Evolutionary conservation across 1,140 invertebrate genomes (phyloP), one percentile per base, ranked within the genome.

Genomic region (Drosophila guanche): DNA sequence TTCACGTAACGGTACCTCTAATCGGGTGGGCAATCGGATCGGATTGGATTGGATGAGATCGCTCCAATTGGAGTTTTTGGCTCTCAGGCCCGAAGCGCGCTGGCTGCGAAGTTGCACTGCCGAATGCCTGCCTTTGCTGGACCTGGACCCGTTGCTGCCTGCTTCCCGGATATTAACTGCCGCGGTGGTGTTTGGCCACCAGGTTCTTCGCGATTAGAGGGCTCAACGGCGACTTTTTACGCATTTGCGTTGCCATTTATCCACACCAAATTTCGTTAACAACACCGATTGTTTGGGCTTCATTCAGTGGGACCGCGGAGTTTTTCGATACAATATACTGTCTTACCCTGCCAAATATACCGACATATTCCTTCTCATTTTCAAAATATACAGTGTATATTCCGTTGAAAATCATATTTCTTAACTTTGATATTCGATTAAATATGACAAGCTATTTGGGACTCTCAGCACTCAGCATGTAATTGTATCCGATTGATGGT

Each of bases 191-290:
- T 40, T 33, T 62, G 62, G 51, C 66, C 41, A 37, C 45, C 43
- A 48, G 62, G 29, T 37, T 29, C 16, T 14, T 33, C 43, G 47
- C 63, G 63, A 69, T 56, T 48, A 41, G 51, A 22, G 37, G 55
- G 63, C 63, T 42, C 63, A 45, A 27, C 27, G 40, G 8, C 29
- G 63, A 45, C 53, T 29, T 46, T 51, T 41, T 25, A 37, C 33
- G 33, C 8, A 37, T 33, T 69, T 42, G 63, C 66, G 55, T 51
- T 47, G 62, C 66, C 66, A 69, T 69, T 69, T 68, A 69, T 68
- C 62, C 67, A 68, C 51, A 67, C 29, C 33, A 55, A 55, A 65
- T 67, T 59, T 68, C 55, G 65, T 66, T 67, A 50, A 50, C 62
- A 53, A 62, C 53, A 68, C 55, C 65, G 25, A 27, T 27, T 27